Evolutionary conservation across 2,888 invertebrate species (phyloP).

Genomic region (Thyatira batis): DNA sequence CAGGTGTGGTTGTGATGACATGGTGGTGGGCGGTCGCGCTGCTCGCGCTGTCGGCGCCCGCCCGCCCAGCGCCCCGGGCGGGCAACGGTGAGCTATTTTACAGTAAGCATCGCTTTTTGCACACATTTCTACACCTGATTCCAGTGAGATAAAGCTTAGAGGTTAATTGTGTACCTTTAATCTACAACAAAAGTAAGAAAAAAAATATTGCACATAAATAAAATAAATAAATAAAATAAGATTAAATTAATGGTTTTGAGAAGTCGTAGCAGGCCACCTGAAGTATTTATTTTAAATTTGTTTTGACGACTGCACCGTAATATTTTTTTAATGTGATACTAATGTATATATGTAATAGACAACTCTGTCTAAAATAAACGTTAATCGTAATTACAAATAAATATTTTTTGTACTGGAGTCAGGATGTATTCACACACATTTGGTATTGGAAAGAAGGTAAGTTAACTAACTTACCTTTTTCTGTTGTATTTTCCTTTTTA

Average conservation of each 20-base stretch:
- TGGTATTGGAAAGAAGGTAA: neutral
- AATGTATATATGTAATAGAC: neutral
- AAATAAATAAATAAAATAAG: too few species aligned
- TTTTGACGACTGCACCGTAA: too few species aligned
- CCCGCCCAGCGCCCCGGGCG: conserved; percentile 74
- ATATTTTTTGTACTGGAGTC: neutral
- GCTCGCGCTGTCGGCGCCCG: conserved; percentile 72
- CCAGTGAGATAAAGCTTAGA: neutral
- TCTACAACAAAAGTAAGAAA: too few species aligned
- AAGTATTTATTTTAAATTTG: too few species aligned
- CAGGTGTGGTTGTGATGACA: conserved; percentile 83
- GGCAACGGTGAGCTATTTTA: conserved; percentile 78
- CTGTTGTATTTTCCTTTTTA: neutral
- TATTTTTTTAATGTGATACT: too few species aligned
- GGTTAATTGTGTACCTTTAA: neutral
- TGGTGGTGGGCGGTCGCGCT: conserved; percentile 81
- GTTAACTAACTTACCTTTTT: neutral
- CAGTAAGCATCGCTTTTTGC: conserved; percentile 74
- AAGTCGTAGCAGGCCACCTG: too few species aligned
- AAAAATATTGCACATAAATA: too few species aligned
- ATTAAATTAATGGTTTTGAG: too few species aligned
- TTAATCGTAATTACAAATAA: neutral
- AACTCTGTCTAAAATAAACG: neutral
- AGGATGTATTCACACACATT: neutral
- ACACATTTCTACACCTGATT: conserved; percentile 32